Evolutionary conservation across 1,140 invertebrate species (phyloP), one percentile per base, ranked within the genome.

Genomic region (Drosophila varians): DNA sequence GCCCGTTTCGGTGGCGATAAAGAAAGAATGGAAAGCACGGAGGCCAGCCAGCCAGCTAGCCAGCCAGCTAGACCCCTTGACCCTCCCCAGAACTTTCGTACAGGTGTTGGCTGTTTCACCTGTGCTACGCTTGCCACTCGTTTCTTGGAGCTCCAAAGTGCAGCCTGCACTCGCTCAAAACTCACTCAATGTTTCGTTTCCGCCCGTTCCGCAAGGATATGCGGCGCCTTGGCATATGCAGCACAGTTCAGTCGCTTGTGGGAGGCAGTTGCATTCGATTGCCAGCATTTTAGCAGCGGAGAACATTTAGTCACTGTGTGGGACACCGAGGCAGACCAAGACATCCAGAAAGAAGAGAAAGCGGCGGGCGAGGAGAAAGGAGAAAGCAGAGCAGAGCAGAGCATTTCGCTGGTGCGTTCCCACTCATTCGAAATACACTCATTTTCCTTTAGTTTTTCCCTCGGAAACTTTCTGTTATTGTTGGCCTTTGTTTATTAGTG

Each of bases 401-500:
- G 38, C 25, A 36, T 47, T 31, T 68, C 31, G 66, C 42, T 70
- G 45, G 66, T 69, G 56, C 64, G 51, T 56, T 45, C 38, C 8
- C 54, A 47, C 31, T 43, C 53, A 65, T 52, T 52, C 31, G 40
- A 42, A 1, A 36, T 16, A 42, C 38, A 38, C 21, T 46, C 55
- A 72, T 47, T 61, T 70, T 61, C 26, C 31, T 16, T 62, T 57
- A 7, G 40, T 28, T 43, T 57, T 40, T 53, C 18, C 34, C n/a
- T 64, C 53, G 68, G 21, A 36, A 16, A 31, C 40, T 25, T 62
- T 77, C 68, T 74, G 78, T 83, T 83, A 77, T 83, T 84, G 65
- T 48, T 71, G 52, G 79, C 58, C 80, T 79, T 76, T 86, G 79
- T 79, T 86, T 86, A 79, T 79, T 84, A 46, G 79, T 84, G 79